Base-by-base conservation (phyloP, 1,140 invertebrate species). In the Drosophila ercepeae region DNA sequence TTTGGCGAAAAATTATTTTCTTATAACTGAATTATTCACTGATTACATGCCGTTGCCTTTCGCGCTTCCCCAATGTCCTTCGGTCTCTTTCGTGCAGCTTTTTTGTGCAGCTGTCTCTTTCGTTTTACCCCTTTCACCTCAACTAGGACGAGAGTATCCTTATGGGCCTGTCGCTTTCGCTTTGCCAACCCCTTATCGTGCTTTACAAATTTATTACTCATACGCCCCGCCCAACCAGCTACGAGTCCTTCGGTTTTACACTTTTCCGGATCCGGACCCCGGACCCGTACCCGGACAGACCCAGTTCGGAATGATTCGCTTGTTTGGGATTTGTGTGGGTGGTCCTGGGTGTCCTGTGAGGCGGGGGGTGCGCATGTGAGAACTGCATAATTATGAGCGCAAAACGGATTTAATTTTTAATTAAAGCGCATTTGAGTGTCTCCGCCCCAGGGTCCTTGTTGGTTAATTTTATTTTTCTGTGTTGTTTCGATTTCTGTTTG, bases 21-120 rank as follows among this genome's bases (percentile, higher is more conserved):
- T 89, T 90, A 81, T 90, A 90, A 90, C 88, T 81, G 70, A 89
- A 89, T 89, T 90, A 89, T 90, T 82, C 70, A 89, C 79, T 72
- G 71, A 88, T 79, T 88, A 89, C 78, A 72, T 64, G 61, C 57
- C 52, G 51, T 46, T 52, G 42, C 60, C 59, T 25, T 64, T 57
- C 32, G 60, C 27, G 34, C 53, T 32, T 32, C 29, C 9, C 8
- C 29, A 32, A 9, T 32, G 44, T 23, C 18, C 41, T 27, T 34
- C 34, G n/a, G 13, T 39, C 49, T 16, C 41, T 25, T 9, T 36
- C 46, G 14, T 16, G n/a, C n/a, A n/a, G n/a, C 18, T 27, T 55
- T 27, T 55, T 29, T 13, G 13, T 32, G 42, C 16, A 25, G 50
- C 57, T 52, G 41, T 61, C 54, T 18, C 14, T 45, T 27, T 49